A percentile compares a stretch with the other conserved stretches of the same genome.
Evolutionary conservation across 1,140 invertebrate genomes (phyloP).

Genomic region (Drosophila rhopaloa): DNA sequence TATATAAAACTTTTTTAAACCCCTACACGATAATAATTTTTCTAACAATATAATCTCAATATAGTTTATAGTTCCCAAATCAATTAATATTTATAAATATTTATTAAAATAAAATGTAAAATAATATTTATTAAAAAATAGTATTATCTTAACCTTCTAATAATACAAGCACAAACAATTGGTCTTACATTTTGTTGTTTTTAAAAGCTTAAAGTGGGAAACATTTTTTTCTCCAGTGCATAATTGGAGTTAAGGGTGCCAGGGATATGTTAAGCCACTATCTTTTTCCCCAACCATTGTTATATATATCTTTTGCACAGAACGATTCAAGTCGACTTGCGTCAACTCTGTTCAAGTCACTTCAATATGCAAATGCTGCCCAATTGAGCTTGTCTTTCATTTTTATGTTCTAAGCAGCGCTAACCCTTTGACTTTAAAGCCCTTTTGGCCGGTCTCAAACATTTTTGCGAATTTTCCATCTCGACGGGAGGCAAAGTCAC

Average conservation of each 20-base stretch:
- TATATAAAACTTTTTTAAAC: not conserved
- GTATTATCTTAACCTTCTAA: too few relatives aligned
- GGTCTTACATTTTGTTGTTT: too few relatives aligned
- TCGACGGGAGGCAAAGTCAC: constrained; percentile 11
- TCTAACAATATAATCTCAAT: too few relatives aligned
- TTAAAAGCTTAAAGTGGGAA: too few relatives aligned
- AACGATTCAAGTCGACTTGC: constrained; percentile 32
- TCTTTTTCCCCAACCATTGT: not conserved
- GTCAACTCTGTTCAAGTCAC: constrained; percentile 57
- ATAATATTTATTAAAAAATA: too few relatives aligned
- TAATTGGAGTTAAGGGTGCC: constrained; percentile 1
- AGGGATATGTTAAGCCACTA: constrained; percentile 9
- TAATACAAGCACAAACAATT: too few relatives aligned
- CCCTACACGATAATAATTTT: too few relatives aligned
- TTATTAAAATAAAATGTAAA: not conserved
- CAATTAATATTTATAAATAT: too few relatives aligned
- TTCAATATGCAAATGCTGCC: constrained; percentile 81
- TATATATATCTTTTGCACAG: constrained; percentile 4
- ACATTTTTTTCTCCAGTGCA: not conserved
- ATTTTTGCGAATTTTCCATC: constrained; percentile 15
- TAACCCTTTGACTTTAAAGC: constrained; percentile 56
- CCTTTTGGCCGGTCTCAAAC: constrained; percentile 21
- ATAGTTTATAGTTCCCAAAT: too few relatives aligned
- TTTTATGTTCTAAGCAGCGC: constrained; percentile 53
- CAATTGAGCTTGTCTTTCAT: constrained; percentile 72